Evolutionary conservation across 2,888 invertebrate genomes (phyloP).

Genomic region (Pachymerium ferrugineum): DNA sequence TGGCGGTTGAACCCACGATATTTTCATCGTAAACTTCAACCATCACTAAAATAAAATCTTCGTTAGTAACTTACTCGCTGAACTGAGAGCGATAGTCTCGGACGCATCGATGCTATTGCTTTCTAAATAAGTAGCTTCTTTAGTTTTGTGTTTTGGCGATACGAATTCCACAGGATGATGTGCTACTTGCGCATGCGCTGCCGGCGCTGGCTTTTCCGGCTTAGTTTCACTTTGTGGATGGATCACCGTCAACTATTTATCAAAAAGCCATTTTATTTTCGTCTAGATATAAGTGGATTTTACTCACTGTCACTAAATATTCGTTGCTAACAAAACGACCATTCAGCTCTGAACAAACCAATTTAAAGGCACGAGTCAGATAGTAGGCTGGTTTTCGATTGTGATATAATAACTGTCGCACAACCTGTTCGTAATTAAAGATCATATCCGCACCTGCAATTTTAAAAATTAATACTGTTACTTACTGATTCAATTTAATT

Average conservation of each 20-base stretch:
- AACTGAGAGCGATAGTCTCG: conserved; percentile 46
- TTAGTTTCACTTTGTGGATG: conserved; percentile 63
- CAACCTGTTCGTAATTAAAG: conserved; percentile 65
- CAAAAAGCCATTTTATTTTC: neutral
- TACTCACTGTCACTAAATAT: conserved; percentile 78
- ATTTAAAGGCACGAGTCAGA: conserved; percentile 87
- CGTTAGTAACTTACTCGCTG: conserved; percentile 48
- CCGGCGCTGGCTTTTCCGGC: conserved; percentile 39
- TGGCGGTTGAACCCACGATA: neutral
- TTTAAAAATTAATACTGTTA: neutral
- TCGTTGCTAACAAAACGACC: conserved; percentile 93
- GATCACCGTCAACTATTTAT: conserved; percentile 69
- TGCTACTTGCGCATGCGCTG: conserved; percentile 59
- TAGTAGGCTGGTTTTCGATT: conserved; percentile 95
- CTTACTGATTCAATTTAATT: neutral
- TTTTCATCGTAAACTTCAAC: too few species aligned
- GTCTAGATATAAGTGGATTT: neutral
- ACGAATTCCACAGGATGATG: conserved; percentile 61
- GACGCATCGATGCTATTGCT: conserved; percentile 46
- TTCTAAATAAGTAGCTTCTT: conserved; percentile 46
- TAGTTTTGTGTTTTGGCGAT: conserved; percentile 49
- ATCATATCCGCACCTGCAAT: conserved; percentile 64
- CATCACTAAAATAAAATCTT: too few species aligned
- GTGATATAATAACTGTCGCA: conserved; percentile 81
- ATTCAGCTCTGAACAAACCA: conserved; percentile 89